phyloP scores from a whole-genome alignment of 2,888 invertebrate genomes.

The Temnothorax ravouxi region DNA sequence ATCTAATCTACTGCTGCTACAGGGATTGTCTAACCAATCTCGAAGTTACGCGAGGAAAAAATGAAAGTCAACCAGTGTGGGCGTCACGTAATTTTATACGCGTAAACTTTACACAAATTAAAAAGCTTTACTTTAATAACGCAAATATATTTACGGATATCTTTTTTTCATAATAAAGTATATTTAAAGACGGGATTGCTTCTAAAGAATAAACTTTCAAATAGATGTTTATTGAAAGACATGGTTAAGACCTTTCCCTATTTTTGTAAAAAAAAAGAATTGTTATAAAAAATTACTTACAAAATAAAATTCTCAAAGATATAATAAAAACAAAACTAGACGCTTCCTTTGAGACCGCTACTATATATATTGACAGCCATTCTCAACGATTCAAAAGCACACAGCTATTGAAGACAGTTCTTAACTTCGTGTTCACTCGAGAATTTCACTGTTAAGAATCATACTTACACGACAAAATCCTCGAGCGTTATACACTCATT shows the following conservation, averaged over 20 bases:
- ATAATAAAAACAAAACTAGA: not conserved
- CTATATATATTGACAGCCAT: slow-evolving; percentile 5
- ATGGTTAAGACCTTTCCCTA: not conserved
- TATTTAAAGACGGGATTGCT: not conserved
- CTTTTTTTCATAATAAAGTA: not conserved
- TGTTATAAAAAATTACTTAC: not conserved
- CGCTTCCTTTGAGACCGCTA: not conserved
- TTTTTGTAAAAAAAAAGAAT: not conserved
- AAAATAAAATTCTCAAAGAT: slow-evolving; percentile 26
- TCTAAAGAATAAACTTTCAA: slow-evolving; percentile 1
- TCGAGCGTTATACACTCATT: slow-evolving; percentile 18
- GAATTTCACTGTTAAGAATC: slow-evolving; percentile 17
- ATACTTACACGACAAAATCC: slow-evolving; percentile 12
- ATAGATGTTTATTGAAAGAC: not conserved
- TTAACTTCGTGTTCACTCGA: slow-evolving; percentile 18
- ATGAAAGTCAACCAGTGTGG: slow-evolving; percentile 65
- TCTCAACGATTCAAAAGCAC: slow-evolving; percentile 3
- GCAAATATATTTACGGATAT: not conserved
- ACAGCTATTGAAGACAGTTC: slow-evolving; percentile 6
- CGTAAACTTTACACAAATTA: slow-evolving; percentile 53
- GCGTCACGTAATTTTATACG: slow-evolving; percentile 41
- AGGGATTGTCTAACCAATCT: slow-evolving; percentile 55
- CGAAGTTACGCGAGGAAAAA: slow-evolving; percentile 63
- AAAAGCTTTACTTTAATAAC: not conserved
- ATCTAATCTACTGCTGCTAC: slow-evolving; percentile 1